phyloP scores from a whole-genome alignment of 2,888 invertebrate species.

The Tryphoninae sp. region DNA sequence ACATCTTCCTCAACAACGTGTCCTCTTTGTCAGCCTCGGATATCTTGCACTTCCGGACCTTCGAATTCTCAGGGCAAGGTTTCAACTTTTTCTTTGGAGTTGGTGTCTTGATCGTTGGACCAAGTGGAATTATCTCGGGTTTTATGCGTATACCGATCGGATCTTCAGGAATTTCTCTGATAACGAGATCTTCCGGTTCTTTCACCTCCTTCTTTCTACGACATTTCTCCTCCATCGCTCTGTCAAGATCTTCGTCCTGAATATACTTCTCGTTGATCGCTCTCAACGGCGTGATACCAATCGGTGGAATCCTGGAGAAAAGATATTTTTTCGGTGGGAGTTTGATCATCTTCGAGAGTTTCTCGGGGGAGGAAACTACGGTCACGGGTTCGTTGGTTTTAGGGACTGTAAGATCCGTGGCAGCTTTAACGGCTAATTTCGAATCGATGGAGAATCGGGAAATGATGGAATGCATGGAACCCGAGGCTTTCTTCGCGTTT shows the following conservation, averaged over 20 bases:
- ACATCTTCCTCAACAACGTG: constrained; percentile 66
- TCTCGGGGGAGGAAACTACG: constrained; percentile 38
- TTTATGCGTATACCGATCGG: constrained; percentile 65
- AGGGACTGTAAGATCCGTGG: constrained; percentile 60
- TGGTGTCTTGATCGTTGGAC: constrained; percentile 76
- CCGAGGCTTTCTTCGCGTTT: constrained; percentile 76
- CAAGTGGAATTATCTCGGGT: constrained; percentile 75
- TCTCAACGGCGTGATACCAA: constrained; percentile 75
- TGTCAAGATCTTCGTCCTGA: constrained; percentile 66
- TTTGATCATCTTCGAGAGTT: constrained; percentile 74
- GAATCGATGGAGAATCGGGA: constrained; percentile 79
- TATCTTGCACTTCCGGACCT: constrained; percentile 67
- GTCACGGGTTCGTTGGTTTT: constrained; percentile 50
- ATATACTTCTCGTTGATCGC: constrained; percentile 76
- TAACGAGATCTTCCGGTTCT: constrained; percentile 23
- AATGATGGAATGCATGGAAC: constrained; percentile 76
- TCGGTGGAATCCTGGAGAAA: constrained; percentile 72
- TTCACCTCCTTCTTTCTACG: constrained; percentile 25
- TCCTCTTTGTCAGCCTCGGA: constrained; percentile 65
- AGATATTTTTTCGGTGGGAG: constrained; percentile 75
- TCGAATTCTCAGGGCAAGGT: constrained; percentile 67
- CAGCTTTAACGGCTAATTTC: constrained; percentile 73
- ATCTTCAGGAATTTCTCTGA: constrained; percentile 64
- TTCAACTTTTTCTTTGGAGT: constrained; percentile 60
- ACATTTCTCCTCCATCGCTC: constrained; percentile 61